Percentiles rank a stretch among this genome's conserved stretches.
phyloP scores from a whole-genome alignment of 2,113 vertebrate genomes.

The Canis aureus region DNA sequence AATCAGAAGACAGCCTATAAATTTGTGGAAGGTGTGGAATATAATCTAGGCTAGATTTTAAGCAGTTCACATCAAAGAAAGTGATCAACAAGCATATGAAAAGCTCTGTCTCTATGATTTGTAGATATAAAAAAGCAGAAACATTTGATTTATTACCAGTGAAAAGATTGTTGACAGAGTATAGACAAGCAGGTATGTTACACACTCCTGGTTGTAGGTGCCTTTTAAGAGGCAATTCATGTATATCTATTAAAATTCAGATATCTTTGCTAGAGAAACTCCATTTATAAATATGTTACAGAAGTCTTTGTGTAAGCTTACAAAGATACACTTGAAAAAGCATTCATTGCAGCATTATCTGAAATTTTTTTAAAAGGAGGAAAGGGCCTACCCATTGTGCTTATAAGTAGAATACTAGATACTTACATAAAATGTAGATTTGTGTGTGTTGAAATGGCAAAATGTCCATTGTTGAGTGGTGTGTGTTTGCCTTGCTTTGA shows the following conservation, averaged over 20 bases:
- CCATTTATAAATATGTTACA: background rate
- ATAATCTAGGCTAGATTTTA: background rate
- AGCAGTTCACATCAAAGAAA: constrained; percentile 45
- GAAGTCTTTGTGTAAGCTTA: background rate
- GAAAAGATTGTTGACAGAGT: background rate
- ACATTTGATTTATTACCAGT: constrained; percentile 1
- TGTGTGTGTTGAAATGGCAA: constrained; percentile 42
- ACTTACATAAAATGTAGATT: background rate
- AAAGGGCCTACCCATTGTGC: background rate
- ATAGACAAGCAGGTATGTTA: background rate
- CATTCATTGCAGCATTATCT: background rate
- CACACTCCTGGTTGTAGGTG: background rate
- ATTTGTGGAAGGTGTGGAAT: background rate
- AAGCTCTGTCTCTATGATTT: background rate
- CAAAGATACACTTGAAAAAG: background rate
- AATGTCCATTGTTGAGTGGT: background rate
- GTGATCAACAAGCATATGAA: background rate
- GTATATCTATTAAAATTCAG: constrained; percentile 25
- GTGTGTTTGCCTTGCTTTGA: background rate
- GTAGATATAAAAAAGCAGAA: constrained; percentile 31
- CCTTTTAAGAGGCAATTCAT: background rate
- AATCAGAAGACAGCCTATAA: constrained; percentile 35
- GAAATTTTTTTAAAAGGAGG: background rate
- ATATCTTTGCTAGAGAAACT: constrained; percentile 47
- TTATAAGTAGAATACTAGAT: background rate